phyloP scores from a whole-genome alignment of 2,888 invertebrate species.

The Nephrocerus scutellatus region DNA sequence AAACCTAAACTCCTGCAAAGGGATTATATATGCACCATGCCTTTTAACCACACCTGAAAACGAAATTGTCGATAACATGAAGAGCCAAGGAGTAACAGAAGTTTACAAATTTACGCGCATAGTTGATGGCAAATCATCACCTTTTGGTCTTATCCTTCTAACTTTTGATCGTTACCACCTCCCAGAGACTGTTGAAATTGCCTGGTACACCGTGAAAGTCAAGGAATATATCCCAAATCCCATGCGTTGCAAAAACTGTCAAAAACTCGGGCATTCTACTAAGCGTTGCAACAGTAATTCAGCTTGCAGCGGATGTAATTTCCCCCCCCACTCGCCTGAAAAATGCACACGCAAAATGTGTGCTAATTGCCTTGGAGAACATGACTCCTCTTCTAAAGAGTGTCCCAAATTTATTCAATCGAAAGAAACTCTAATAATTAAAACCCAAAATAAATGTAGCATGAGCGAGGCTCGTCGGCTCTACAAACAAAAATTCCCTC shows the following conservation, averaged over 20 bases:
- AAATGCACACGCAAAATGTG: constrained; percentile 7
- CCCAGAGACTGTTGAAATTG: constrained; percentile 9
- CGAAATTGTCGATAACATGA: constrained; percentile 15
- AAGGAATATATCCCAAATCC: constrained; percentile 17
- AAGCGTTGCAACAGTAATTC: constrained; percentile 11
- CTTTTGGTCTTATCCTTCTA: constrained; percentile 7
- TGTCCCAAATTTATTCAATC: constrained; percentile 8
- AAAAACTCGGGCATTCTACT: constrained; percentile 14
- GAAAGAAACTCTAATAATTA: constrained; percentile 7
- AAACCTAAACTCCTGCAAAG: constrained; percentile 13
- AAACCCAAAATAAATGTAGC: constrained; percentile 9
- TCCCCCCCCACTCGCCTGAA: constrained; percentile 6
- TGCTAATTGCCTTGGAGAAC: constrained; percentile 8
- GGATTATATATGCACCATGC: constrained; percentile 15
- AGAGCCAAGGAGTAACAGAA: constrained; percentile 3
- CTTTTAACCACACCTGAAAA: constrained; percentile 9
- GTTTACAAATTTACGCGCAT: constrained; percentile 8
- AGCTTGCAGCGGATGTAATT: constrained; percentile 6
- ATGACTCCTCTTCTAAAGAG: constrained; percentile 7
- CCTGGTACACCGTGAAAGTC: constrained; percentile 14
- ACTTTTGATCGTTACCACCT: constrained; percentile 11
- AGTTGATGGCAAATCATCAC: constrained; percentile 7
- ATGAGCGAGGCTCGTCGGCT: constrained; percentile 9
- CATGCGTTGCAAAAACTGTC: constrained; percentile 20
- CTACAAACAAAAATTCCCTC: too few relatives aligned